Conservation (phyloP, 2,113 vertebrate genomes). For the Daphoenositta chrysoptera region DNA sequence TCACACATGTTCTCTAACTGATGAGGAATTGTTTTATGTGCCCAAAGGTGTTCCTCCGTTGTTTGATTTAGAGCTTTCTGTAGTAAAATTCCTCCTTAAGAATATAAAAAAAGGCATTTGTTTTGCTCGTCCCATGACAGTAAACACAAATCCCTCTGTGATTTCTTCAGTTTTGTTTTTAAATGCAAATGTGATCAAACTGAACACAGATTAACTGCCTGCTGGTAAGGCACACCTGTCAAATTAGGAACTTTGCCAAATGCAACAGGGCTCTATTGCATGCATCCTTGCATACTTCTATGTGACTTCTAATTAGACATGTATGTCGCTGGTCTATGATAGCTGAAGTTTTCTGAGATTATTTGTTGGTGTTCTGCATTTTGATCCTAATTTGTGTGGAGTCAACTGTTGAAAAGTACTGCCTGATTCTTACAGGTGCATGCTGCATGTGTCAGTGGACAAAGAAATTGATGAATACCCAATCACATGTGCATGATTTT, state of each 20-base stretch:
- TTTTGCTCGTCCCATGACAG: not conserved
- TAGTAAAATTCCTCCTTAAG: not conserved
- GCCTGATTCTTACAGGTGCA: not conserved
- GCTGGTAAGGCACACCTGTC: not conserved
- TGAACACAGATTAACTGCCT: not conserved
- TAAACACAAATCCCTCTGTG: not conserved
- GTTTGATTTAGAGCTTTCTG: not conserved
- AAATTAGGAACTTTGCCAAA: slow-evolving; percentile 13
- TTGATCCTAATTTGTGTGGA: not conserved
- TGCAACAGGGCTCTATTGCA: not conserved
- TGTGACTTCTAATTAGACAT: not conserved
- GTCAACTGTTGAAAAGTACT: not conserved
- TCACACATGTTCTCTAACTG: fast-evolving
- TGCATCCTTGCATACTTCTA: not conserved
- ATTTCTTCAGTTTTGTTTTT: not conserved
- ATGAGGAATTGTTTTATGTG: not conserved
- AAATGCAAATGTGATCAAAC: not conserved
- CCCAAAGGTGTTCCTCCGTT: not conserved
- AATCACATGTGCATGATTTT: not conserved
- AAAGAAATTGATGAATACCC: not conserved
- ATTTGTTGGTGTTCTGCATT: not conserved
- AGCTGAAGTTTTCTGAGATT: not conserved
- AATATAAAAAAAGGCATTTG: not conserved
- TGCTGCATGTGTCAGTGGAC: not conserved
- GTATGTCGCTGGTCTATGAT: not conserved